Percentiles rank a stretch among this genome's conserved stretches.
These are phyloP conservation scores for Microcebus ravelobensis DNA, from an alignment of 2,113 vertebrate genomes.

Conservation along the genomic window DNA sequence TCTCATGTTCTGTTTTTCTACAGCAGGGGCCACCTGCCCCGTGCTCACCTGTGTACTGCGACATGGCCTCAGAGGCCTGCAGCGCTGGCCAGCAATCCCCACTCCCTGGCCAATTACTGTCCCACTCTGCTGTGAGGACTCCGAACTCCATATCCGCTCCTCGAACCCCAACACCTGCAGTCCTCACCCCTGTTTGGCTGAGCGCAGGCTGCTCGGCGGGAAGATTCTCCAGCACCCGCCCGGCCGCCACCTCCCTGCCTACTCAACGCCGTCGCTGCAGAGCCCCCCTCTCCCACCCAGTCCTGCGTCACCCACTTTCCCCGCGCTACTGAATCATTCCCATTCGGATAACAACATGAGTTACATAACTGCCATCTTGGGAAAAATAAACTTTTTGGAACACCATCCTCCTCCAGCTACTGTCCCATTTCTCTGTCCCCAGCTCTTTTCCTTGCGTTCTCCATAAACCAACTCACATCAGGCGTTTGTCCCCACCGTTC, in stretches of 20 bases:
- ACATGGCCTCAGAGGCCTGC: neutral
- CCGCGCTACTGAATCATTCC: neutral
- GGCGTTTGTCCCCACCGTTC: neutral
- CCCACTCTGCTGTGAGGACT: neutral
- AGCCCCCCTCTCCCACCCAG: neutral
- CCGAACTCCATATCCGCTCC: neutral
- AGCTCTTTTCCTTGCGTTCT: neutral
- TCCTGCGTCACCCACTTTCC: neutral
- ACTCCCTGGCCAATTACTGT: neutral
- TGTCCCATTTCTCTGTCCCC: neutral
- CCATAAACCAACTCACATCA: neutral
- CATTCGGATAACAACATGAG: neutral
- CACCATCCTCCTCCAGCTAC: neutral
- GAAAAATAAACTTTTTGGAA: neutral
- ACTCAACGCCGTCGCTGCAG: neutral
- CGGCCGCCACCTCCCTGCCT: neutral
- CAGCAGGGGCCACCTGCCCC: neutral
- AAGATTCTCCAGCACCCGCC: neutral
- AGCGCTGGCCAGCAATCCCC: neutral
- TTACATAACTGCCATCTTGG: neutral
- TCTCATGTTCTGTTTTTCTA: neutral
- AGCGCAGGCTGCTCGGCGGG: no score
- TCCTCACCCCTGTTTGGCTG: neutral
- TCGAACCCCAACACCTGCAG: neutral
- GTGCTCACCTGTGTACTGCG: neutral